phyloP scores from a whole-genome alignment of 2,113 vertebrate species.

The Prunella himalayana region DNA sequence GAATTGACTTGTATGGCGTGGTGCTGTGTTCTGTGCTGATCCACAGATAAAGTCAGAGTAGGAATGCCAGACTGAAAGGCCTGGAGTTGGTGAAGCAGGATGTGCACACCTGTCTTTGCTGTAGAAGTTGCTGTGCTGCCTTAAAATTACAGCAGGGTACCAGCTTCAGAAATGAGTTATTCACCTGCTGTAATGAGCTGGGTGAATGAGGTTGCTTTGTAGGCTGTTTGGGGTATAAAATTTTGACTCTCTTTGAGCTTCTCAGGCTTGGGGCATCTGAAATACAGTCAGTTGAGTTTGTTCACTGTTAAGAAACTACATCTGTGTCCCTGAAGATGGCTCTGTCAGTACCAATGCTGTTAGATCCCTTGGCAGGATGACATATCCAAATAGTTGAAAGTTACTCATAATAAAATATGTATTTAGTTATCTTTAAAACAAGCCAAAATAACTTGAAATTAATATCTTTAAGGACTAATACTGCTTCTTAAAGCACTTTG shows the following conservation, averaged over 20 bases:
- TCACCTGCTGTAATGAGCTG: not conserved
- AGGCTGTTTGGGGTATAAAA: not conserved
- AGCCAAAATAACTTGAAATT: not conserved
- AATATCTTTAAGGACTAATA: not conserved
- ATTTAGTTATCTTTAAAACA: not conserved
- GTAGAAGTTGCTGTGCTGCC: rapidly evolving
- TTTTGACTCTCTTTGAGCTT: not conserved
- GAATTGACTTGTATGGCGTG: not conserved
- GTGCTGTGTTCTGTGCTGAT: not conserved
- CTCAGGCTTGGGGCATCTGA: not conserved
- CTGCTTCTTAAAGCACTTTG: not conserved
- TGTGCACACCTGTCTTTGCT: not conserved
- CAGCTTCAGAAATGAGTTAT: not conserved
- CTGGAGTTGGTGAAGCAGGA: not conserved
- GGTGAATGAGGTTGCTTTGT: not conserved
- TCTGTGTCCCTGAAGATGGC: not conserved
- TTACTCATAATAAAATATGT: not conserved
- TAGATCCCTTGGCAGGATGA: not conserved
- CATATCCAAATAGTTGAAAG: not conserved
- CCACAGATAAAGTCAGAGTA: not conserved
- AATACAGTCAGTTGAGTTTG: not conserved
- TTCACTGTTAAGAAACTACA: not conserved
- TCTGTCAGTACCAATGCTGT: not conserved
- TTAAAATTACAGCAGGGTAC: not conserved
- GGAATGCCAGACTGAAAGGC: not conserved